Base-by-base conservation (phyloP, 1,140 invertebrate species). In the Brachionus asplanchnoidis region DNA sequence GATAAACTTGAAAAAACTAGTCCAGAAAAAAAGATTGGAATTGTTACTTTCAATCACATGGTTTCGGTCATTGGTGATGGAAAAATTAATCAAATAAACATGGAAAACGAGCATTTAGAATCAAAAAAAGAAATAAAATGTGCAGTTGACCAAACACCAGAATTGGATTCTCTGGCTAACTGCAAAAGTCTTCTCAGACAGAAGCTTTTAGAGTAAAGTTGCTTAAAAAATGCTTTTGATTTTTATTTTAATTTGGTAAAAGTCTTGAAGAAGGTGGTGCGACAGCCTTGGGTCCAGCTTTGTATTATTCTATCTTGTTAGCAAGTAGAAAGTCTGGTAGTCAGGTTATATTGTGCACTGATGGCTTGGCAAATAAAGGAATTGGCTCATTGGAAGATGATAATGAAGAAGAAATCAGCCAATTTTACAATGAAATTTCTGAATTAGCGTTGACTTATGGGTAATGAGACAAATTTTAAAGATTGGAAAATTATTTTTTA, bases 291-390 rank as follows among this genome's bases (percentile, higher is more conserved):
- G 89, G 89, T 11, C 88, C 89, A 42, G 87, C 89, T n/a, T 82
- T 89, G 14, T 44, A 88, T n/a, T 86, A 88, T 26, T 87, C 89
- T 7, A 73, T 87, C 12, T 86, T 86, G 2, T 87, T 89, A 85
- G 88, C 89, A 11, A 85, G 86, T 8, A 85, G 86, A 75, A 85
- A 87, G 26, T 82, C 86, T 20, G 89, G 88, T 17, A 89, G 88
- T 84, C 88, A 88, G 86, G 87, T 89, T 11, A 88, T 89, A 65
- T 75, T 89, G 14, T 89, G 88, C 85, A 89, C 89, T 42, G 89
- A 89, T 86, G 89, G 89, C 7, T 85, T 87, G 84, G 88, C 89
- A 5, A 89, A 89, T 86, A 85, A 88, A 65, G 89, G 89, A 6
- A 77, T 89, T 26, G 89, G 89, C 3, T 87, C 86, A 56, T 84